These are phyloP conservation scores for Agrotis puta DNA, from an alignment of 2,888 invertebrate species.

Conservation along the genomic window DNA sequence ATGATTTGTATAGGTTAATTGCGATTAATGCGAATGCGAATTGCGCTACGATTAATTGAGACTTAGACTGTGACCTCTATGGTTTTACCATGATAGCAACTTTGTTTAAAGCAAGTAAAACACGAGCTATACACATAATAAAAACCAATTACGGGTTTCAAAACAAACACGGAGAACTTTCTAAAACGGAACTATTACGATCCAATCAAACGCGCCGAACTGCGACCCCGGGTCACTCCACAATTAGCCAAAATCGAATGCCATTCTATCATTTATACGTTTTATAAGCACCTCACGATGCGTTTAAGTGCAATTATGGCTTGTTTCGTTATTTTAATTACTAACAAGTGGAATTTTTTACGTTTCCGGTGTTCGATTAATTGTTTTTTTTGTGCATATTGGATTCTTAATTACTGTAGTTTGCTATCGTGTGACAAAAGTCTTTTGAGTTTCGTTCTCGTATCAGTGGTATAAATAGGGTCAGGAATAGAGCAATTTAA, in stretches of 20 bases:
- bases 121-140: slow-evolving; percentile 32
- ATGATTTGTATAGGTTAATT: no score
- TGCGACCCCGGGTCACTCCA: slow-evolving; percentile 59
- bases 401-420: slow-evolving; percentile 57
- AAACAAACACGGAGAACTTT: slow-evolving; percentile 64
- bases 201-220: slow-evolving; percentile 59
- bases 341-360: slow-evolving; percentile 59
- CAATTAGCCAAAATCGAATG: slow-evolving; percentile 64
- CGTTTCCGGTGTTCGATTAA: slow-evolving; percentile 59
- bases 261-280: slow-evolving; percentile 52
- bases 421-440: slow-evolving; percentile 50
- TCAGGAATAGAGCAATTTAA: slow-evolving; percentile 46
- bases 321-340: slow-evolving; percentile 64
- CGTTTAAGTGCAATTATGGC: slow-evolving; percentile 70
- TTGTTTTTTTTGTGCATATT: slow-evolving; percentile 49
- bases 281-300: slow-evolving; percentile 64
- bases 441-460: slow-evolving; percentile 20
- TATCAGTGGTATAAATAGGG: slow-evolving; percentile 39
- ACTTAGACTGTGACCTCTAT: neutral
- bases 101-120: slow-evolving; percentile 21
- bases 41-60: neutral
- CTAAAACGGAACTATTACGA: slow-evolving; percentile 61
- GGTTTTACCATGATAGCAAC: neutral
- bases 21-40: no score
- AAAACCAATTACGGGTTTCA: slow-evolving; percentile 50